A percentile compares a stretch with the other conserved stretches of the same genome.
Conservation (phyloP, 2,888 invertebrate species). For the Masnerella sp. region DNA sequence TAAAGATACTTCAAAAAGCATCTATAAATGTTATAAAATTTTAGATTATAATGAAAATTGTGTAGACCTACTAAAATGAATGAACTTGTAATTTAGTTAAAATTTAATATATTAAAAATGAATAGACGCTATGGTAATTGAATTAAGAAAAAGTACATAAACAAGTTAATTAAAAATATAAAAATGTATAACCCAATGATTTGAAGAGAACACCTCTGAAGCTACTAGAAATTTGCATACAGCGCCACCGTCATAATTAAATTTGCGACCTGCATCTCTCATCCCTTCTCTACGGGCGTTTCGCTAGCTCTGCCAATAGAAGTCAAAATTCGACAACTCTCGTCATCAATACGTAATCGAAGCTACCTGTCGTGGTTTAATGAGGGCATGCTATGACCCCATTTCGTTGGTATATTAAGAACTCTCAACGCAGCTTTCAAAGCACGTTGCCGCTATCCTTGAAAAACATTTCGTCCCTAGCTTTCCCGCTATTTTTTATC, state of each 20-base stretch:
- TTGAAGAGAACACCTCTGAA: neutral
- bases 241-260: conserved; percentile 20
- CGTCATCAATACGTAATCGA: conserved; percentile 29
- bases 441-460: conserved; percentile 22
- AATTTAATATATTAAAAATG: too few species aligned
- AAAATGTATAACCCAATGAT: too few species aligned
- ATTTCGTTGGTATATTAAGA: conserved; percentile 59
- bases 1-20: too few species aligned
- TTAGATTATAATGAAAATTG: too few species aligned
- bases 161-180: too few species aligned
- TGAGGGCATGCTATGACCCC: conserved; percentile 53
- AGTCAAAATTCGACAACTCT: conserved; percentile 31
- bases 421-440: conserved; percentile 31
- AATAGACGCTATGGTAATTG: too few species aligned
- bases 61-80: too few species aligned
- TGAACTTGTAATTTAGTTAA: too few species aligned
- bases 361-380: conserved; percentile 50
- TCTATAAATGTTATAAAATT: too few species aligned
- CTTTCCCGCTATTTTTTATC: too few species aligned
- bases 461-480: too few species aligned
- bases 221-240: neutral
- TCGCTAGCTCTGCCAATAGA: neutral
- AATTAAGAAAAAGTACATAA: too few species aligned
- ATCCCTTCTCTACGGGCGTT: neutral
- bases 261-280: conserved; percentile 20